phyloP scores from a whole-genome alignment of 2,888 invertebrate species.

The Heliconius cydno region DNA sequence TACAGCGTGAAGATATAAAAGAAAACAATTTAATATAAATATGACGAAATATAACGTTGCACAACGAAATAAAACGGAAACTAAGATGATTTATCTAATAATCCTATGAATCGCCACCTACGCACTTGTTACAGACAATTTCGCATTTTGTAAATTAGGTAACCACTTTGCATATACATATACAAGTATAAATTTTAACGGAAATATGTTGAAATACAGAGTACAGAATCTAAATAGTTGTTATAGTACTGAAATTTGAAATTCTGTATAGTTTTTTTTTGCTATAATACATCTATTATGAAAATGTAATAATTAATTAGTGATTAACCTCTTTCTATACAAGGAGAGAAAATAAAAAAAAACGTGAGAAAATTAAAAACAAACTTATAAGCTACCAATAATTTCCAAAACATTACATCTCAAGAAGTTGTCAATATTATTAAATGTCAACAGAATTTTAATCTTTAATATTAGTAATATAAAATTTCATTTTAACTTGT shows the following conservation, averaged over 20 bases:
- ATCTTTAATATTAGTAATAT: conserved; percentile 5
- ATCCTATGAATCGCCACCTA: conserved; percentile 47
- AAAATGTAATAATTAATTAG: not conserved
- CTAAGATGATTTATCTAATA: conserved; percentile 44
- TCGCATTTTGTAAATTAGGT: conserved; percentile 18
- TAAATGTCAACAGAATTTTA: not conserved
- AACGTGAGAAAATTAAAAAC: not conserved
- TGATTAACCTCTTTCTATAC: not conserved
- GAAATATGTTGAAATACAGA: not conserved
- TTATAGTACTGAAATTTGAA: not conserved
- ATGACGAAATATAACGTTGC: not conserved
- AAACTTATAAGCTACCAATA: not conserved
- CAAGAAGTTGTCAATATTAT: not conserved
- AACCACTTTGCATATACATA: conserved; percentile 3
- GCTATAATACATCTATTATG: not conserved
- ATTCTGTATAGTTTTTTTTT: not conserved
- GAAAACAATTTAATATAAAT: not conserved
- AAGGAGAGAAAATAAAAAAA: not conserved
- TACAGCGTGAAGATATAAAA: too few relatives aligned
- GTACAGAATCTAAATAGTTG: not conserved
- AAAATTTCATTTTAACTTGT: conserved; percentile 41
- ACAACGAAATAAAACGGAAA: conserved; percentile 41
- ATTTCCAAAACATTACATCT: not conserved
- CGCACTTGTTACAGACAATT: conserved; percentile 44
- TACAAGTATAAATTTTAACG: not conserved